Conservation (phyloP, 2,888 invertebrate species). For the Megastigmus dorsalis region DNA sequence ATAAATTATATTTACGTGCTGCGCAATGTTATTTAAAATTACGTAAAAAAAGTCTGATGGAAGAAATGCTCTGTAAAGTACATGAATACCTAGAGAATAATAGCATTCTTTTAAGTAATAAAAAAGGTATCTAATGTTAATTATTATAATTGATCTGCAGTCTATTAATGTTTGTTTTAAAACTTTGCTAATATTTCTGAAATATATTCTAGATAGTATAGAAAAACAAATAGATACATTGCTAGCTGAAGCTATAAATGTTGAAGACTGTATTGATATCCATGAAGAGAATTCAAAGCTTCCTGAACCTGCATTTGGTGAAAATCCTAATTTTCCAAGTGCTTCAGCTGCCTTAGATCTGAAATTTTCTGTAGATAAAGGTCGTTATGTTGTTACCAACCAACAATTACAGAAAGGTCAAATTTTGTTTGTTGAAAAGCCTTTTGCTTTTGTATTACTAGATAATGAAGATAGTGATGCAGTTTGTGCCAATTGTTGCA, state of each 20-base stretch:
- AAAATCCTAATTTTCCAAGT: slow-evolving; percentile 76
- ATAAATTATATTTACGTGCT: slow-evolving; percentile 81
- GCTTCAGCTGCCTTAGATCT: slow-evolving; percentile 77
- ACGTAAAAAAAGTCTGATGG: slow-evolving; percentile 72
- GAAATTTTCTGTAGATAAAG: slow-evolving; percentile 78
- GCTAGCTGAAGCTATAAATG: slow-evolving; percentile 59
- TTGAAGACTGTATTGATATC: slow-evolving; percentile 57
- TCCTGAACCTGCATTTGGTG: slow-evolving; percentile 75
- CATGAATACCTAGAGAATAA: slow-evolving; percentile 37
- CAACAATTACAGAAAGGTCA: slow-evolving; percentile 80
- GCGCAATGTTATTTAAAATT: slow-evolving; percentile 80
- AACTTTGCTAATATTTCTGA: slow-evolving; percentile 1
- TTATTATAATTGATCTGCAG: slow-evolving; percentile 16
- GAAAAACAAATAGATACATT: slow-evolving; percentile 65
- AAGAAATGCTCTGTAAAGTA: slow-evolving; percentile 58
- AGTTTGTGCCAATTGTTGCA: slow-evolving; percentile 86
- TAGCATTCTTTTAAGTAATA: slow-evolving; percentile 32
- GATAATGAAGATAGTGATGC: slow-evolving; percentile 75
- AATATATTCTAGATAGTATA: slow-evolving; percentile 59
- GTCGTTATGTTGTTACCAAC: slow-evolving; percentile 81
- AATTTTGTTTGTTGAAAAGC: slow-evolving; percentile 86
- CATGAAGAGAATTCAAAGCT: slow-evolving; percentile 54
- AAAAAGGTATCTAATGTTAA: slow-evolving; percentile 42
- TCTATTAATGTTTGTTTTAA: not conserved
- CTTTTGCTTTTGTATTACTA: slow-evolving; percentile 85